Conservation (phyloP, 64 coral and sea anemone genomes). For the Montipora capricornis region DNA sequence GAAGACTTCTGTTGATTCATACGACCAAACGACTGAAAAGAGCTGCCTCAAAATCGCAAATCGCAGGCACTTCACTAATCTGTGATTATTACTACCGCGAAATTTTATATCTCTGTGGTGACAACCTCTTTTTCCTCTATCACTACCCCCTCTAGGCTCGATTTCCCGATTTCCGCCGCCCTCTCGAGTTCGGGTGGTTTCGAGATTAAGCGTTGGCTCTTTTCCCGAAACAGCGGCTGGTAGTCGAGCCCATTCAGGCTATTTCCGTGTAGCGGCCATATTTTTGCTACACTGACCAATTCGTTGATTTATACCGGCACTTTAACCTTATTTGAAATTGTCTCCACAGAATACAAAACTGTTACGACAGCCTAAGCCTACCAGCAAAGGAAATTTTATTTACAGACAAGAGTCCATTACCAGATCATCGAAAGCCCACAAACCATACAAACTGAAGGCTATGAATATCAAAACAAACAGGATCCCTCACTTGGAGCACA, state of each 20-base stretch:
- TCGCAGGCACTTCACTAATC: neutral
- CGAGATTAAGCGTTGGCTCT: too few relatives aligned
- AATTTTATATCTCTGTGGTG: too few relatives aligned
- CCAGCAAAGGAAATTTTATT: constrained; percentile 56
- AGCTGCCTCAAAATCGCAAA: too few relatives aligned
- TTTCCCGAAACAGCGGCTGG: too few relatives aligned
- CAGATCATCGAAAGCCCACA: constrained; percentile 24
- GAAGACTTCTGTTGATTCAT: too few relatives aligned
- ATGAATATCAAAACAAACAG: constrained; percentile 42
- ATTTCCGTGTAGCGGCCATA: neutral
- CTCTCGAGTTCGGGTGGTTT: too few relatives aligned
- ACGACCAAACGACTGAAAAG: too few relatives aligned
- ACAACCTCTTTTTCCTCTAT: too few relatives aligned
- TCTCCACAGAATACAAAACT: constrained; percentile 61
- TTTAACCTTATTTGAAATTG: neutral
- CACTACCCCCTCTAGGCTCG: too few relatives aligned
- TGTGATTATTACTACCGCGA: too few relatives aligned
- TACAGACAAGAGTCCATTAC: constrained; percentile 66
- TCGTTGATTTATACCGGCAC: neutral
- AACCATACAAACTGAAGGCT: constrained; percentile 52
- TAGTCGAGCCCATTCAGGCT: neutral
- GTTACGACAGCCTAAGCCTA: constrained; percentile 31
- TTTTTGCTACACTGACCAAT: too few relatives aligned
- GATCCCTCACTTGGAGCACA: constrained; percentile 2
- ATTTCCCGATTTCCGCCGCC: too few relatives aligned